phyloP scores from a whole-genome alignment of 2,797 vertebrate species.

The Crenuchus spilurus region DNA sequence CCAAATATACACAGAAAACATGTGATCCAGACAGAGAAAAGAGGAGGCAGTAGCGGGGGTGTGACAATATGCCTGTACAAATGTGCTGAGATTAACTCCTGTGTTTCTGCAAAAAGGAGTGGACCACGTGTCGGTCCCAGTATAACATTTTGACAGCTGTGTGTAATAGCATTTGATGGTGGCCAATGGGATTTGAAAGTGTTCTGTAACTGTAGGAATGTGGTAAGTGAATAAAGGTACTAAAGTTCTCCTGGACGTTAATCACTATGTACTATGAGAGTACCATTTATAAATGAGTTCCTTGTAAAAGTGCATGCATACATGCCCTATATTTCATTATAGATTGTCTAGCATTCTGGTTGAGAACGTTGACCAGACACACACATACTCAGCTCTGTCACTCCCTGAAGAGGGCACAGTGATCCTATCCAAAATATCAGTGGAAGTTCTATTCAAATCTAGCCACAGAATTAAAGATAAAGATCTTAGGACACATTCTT shows the following conservation, averaged over 20 bases:
- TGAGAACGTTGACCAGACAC: not conserved
- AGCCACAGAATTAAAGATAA: conserved; percentile 15
- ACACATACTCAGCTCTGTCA: not conserved
- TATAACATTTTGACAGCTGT: not conserved
- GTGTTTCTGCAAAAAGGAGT: not conserved
- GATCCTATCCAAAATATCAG: not conserved
- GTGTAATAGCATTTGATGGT: not conserved
- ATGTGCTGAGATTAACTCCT: not conserved
- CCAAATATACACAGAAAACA: too few species aligned
- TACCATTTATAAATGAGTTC: not conserved
- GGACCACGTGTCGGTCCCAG: not conserved
- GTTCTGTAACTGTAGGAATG: not conserved
- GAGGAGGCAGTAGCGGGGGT: too few species aligned
- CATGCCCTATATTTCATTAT: not conserved
- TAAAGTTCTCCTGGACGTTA: not conserved
- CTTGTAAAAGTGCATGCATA: not conserved
- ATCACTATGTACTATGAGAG: not conserved
- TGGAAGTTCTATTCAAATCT: conserved; percentile 10
- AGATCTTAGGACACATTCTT: not conserved
- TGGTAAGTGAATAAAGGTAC: not conserved
- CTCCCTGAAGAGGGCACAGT: not conserved
- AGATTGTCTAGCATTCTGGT: not conserved
- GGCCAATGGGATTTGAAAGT: not conserved
- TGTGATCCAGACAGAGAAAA: too few species aligned
- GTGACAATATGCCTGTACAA: not conserved